Percentiles rank a stretch among this genome's conserved stretches.
Evolutionary conservation across 2,797 vertebrate species (phyloP).

Genomic region (Caiman crocodilus): DNA sequence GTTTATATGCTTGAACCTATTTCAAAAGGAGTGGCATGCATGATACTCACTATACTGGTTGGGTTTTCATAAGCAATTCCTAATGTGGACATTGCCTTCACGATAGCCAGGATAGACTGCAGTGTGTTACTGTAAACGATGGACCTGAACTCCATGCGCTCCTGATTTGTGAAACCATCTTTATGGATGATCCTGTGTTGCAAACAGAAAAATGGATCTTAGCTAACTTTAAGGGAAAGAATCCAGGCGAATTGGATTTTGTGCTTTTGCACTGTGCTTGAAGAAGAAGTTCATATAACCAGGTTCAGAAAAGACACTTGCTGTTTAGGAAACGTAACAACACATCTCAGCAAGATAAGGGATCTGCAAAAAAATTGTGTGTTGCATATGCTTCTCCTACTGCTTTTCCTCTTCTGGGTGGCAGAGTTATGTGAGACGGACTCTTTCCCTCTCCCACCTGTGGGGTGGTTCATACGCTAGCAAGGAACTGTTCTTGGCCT

Average conservation of each 20-base stretch:
- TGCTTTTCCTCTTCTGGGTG: not conserved
- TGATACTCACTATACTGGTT: slow-evolving; percentile 77
- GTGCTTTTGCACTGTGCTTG: not conserved
- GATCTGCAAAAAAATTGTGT: no score
- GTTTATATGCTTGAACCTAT: not conserved
- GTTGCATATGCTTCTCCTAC: no score
- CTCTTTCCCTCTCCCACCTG: not conserved
- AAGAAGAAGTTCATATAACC: not conserved
- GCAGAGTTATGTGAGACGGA: not conserved
- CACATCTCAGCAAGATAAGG: no score
- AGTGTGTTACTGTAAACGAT: slow-evolving; percentile 79
- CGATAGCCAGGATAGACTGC: slow-evolving; percentile 80
- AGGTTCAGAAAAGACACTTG: not conserved
- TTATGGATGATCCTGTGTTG: slow-evolving; percentile 83
- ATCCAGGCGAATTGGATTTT: not conserved
- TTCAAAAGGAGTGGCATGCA: not conserved
- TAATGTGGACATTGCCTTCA: slow-evolving; percentile 80
- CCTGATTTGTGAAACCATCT: slow-evolving; percentile 78
- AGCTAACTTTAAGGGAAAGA: not conserved
- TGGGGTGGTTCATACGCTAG: not conserved
- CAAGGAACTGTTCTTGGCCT: not conserved
- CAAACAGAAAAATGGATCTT: not conserved
- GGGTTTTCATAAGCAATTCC: slow-evolving; percentile 78
- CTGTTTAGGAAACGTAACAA: no score
- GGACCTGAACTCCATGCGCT: slow-evolving; percentile 79